Conservation (phyloP, 2,888 invertebrate species). For the Blera fallax region DNA sequence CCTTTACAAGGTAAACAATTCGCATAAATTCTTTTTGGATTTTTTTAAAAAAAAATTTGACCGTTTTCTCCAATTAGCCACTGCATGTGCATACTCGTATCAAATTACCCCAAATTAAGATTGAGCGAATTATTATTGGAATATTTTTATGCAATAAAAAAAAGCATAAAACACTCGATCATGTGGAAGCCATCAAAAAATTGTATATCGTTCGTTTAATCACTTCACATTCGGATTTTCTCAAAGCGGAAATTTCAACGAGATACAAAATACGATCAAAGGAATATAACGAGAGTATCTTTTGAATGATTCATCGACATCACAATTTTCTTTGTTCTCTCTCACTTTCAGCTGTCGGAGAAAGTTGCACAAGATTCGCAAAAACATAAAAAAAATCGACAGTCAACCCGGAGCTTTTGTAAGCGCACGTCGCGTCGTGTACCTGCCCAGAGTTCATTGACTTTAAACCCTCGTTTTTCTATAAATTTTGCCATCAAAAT, state of each 20-base stretch:
- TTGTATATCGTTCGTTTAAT: background rate
- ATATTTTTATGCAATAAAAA: background rate
- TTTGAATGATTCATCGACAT: conserved; percentile 33
- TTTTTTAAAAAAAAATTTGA: background rate
- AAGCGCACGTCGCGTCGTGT: too few relatives aligned
- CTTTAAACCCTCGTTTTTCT: too few relatives aligned
- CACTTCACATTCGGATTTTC: background rate
- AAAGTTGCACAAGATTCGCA: background rate
- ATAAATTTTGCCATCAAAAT: too few relatives aligned
- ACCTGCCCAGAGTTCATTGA: too few relatives aligned
- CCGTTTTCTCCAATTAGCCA: background rate
- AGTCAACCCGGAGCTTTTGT: too few relatives aligned
- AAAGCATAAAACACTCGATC: background rate
- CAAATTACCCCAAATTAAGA: background rate
- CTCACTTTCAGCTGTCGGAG: background rate
- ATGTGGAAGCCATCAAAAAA: background rate
- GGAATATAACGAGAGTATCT: background rate
- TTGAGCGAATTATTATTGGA: background rate
- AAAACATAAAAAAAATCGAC: too few relatives aligned
- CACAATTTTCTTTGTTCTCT: conserved; percentile 37
- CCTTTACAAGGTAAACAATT: too few relatives aligned
- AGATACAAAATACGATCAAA: background rate
- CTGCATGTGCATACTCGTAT: background rate
- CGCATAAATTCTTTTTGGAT: too few relatives aligned
- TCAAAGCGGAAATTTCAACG: background rate